phyloP scores from a whole-genome alignment of 2,797 vertebrate genomes.

The Poliocrania exsul region DNA sequence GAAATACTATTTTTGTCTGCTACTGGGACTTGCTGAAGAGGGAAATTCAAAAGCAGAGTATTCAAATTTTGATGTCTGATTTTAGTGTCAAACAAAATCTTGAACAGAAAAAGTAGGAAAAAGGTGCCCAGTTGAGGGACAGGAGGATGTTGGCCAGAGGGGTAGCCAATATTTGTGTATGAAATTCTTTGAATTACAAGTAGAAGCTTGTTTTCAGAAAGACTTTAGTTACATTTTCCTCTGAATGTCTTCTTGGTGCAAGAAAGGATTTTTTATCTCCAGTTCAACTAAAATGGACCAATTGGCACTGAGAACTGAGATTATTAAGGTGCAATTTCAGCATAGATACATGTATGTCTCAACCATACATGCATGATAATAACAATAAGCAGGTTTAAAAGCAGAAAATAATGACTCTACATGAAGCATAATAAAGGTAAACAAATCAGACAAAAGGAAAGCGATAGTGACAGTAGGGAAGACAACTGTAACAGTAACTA shows the following conservation, averaged over 20 bases:
- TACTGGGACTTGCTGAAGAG: neutral
- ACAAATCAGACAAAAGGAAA: neutral
- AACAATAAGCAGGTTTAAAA: neutral
- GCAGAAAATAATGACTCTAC: neutral
- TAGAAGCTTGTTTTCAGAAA: neutral
- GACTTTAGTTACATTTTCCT: neutral
- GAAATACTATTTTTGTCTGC: neutral
- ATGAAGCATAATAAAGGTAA: neutral
- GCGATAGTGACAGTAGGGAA: neutral
- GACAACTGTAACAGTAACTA: neutral
- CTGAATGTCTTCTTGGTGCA: neutral
- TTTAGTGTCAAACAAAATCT: neutral
- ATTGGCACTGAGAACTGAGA: fast-evolving
- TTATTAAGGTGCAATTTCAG: neutral
- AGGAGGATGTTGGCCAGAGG: neutral
- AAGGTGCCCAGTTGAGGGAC: neutral
- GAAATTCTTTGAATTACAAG: neutral
- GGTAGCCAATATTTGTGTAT: neutral
- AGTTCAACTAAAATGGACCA: neutral
- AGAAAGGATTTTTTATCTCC: neutral
- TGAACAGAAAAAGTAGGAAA: neutral
- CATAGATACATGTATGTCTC: neutral
- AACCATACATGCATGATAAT: neutral
- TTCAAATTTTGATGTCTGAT: neutral
- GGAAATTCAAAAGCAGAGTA: slow-evolving; percentile 4